Base-by-base conservation (phyloP, 1,140 invertebrate species). In the Neodiprion fabricii region DNA sequence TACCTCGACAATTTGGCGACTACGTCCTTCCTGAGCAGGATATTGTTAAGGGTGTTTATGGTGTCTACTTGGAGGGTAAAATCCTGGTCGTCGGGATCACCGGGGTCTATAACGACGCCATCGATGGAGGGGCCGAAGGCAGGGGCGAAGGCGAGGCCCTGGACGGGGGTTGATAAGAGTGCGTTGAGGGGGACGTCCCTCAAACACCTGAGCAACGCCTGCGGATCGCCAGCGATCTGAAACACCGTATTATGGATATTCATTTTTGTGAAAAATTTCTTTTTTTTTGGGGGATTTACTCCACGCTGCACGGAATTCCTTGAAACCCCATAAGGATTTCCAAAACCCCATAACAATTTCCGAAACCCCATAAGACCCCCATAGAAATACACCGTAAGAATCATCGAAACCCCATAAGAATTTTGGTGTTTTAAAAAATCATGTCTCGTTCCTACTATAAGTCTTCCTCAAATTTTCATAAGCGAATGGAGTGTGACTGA, bases 71-170 rank as follows among this genome's bases (percentile, higher is more conserved):
- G 86, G 11, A 87, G 80, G 10, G 86, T 85, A 67, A 80, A 86
- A 72, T 86, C 85, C 47, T 89, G 86, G 86, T 90, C 89, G 76
- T 91, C 88, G n/a, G 90, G 88, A 83, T 91, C 91, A 3, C 90
- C 92, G 0, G 92, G 91, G 88, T 95, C 94, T 75, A 97, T 95
- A 70, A 97, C 95, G 67, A 97, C 96, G 0, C 96, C 96, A 87
- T 99, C 96, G 67, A 97, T 94, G 79, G 95, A 96, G 14, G 94
- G 96, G 0, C 96, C 96, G 81, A 97, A 97, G 23, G 95, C 94
- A 67, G 95, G 94, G 8, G 95, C 91, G 82, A 97, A 96, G 78
- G 96, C 94, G 0, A 96, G 92, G 14, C 93, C 92, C 73, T 92
- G 90, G 74, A 96, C 89, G 49, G 96, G 94, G 75, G 96, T 91